Conservation (phyloP, 1,140 invertebrate genomes). For the Drosophila dunni region DNA sequence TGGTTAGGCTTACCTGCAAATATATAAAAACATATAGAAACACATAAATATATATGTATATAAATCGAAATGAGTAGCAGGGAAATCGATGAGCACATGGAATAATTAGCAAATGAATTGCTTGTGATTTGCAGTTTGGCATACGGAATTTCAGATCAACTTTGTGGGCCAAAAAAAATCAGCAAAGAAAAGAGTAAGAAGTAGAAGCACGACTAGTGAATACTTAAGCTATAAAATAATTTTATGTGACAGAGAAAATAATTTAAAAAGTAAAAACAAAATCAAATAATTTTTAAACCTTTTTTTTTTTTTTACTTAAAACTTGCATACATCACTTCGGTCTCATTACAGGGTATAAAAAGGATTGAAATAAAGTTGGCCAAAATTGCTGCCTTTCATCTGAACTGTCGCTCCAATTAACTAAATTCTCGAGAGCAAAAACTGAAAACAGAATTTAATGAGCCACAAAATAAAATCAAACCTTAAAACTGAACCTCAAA, state of each 20-base stretch:
- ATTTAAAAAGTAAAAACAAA: neutral
- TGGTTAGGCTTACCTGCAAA: constrained; percentile 35
- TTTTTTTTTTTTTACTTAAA: too few relatives aligned
- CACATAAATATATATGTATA: neutral
- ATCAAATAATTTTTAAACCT: too few relatives aligned
- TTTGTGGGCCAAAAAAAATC: neutral
- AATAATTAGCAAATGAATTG: constrained; percentile 50
- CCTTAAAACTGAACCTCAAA: neutral
- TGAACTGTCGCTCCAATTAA: constrained; percentile 19
- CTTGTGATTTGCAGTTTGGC: constrained; percentile 19
- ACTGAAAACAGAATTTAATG: constrained; percentile 6
- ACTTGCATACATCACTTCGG: too few relatives aligned
- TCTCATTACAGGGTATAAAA: neutral
- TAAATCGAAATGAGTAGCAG: neutral
- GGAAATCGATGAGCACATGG: constrained; percentile 20
- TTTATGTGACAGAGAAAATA: neutral
- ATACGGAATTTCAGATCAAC: constrained; percentile 31
- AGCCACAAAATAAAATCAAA: neutral
- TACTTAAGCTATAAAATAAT: neutral
- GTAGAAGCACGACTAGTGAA: neutral
- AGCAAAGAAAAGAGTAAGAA: neutral
- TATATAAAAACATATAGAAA: constrained; percentile 4
- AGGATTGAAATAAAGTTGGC: constrained; percentile 23
- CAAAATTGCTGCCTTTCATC: constrained; percentile 27
- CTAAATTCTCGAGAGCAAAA: constrained; percentile 17